Percentiles rank a stretch among this genome's conserved stretches.
Evolutionary conservation across 35 echinoderm and acorn worm genomes (phyloP).

Genomic region (Diadema setosum): DNA sequence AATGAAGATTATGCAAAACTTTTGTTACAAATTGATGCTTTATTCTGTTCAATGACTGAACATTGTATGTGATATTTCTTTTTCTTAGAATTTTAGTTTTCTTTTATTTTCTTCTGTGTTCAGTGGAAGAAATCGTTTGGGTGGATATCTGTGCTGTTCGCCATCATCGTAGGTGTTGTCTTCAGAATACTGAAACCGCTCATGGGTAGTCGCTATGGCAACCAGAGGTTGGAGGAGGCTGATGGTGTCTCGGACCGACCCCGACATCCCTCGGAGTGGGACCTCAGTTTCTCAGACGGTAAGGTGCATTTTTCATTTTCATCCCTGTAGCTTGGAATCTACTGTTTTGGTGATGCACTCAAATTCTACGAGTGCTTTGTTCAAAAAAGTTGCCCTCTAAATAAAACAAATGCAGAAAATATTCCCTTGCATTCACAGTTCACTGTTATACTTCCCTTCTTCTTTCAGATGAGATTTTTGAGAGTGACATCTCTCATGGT

Average conservation of each 20-base stretch:
- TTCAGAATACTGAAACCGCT: background rate
- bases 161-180: background rate
- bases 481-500: slow-evolving; percentile 43
- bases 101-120: background rate
- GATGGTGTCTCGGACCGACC: background rate
- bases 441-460: background rate
- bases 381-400: no score
- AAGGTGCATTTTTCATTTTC: no score
- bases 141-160: background rate
- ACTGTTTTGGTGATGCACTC: no score
- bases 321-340: no score
- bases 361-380: no score
- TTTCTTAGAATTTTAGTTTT: no score
- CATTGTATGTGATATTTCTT: no score
- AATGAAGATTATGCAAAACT: no score
- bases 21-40: no score
- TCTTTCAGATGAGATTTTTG: slow-evolving; percentile 63
- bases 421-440: no score
- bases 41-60: no score
- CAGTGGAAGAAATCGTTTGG: background rate
- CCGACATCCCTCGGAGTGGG: slow-evolving; percentile 23
- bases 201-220: background rate
- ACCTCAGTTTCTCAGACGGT: slow-evolving; percentile 66
- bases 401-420: no score
- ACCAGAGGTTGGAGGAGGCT: background rate